Evolutionary conservation across 2,888 invertebrate genomes (phyloP).

Genomic region (Chouioia cunea): DNA sequence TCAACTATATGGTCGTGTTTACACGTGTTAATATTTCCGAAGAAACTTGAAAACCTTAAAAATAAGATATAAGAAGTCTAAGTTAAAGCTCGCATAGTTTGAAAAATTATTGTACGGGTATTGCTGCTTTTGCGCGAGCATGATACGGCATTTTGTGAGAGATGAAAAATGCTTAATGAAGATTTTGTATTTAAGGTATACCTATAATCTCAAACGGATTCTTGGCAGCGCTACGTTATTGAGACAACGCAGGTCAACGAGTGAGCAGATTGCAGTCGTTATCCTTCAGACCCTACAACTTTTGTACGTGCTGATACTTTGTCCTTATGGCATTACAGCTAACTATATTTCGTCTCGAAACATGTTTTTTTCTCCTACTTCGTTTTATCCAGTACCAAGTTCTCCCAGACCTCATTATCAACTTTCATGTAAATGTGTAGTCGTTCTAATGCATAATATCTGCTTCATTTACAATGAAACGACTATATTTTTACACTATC

Average conservation of each 20-base stretch:
- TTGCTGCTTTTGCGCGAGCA: constrained; percentile 6
- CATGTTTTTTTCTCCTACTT: constrained; percentile 7
- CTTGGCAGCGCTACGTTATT: constrained; percentile 49
- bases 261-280: constrained; percentile 60
- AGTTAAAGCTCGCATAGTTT: neutral
- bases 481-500: too few relatives aligned
- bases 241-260: constrained; percentile 56
- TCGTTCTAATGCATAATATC: too few relatives aligned
- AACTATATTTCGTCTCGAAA: constrained; percentile 49
- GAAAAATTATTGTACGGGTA: constrained; percentile 27
- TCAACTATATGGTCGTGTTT: constrained; percentile 2
- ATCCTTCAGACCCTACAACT: constrained; percentile 57
- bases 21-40: neutral
- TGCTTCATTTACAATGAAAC: too few relatives aligned
- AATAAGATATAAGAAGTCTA: constrained; percentile 7
- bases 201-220: constrained; percentile 20
- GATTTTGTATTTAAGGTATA: constrained; percentile 3
- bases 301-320: constrained; percentile 53
- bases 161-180: constrained; percentile 12
- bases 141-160: neutral
- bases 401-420: too few relatives aligned
- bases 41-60: too few relatives aligned
- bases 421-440: too few relatives aligned
- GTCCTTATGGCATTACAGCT: constrained; percentile 52
- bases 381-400: too few relatives aligned